Evolutionary conservation across 2,888 invertebrate genomes (phyloP), one percentile per base, ranked within the genome.

Genomic region (Liodrosophila aerea): DNA sequence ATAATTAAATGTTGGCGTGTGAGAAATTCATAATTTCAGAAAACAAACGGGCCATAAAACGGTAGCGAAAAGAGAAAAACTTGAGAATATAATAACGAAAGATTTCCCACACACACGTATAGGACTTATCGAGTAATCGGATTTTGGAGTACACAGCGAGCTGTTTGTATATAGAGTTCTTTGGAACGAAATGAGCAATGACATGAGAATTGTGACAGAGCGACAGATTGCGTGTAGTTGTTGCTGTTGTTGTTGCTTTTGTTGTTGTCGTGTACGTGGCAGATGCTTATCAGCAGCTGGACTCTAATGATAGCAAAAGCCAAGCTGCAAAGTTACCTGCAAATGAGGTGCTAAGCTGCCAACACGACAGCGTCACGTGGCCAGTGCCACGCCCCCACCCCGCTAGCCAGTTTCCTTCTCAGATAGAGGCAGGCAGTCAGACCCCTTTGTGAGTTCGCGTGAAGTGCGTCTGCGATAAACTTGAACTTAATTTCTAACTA

Each of bases 331-430:
- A 33, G 58, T 47, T 56, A 45, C 29, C 65, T 59, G 56, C 57
- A 73, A 80, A 80, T 74, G 69, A 82, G 80, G 80, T 80, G 80
- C 53, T 82, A 80, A 78, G 80, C 64, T 65, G 73, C 45, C 70
- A 62, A 67, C 73, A 66, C 58, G 60, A 56, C 52, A 60, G 18
- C 57, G 65, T 70, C 65, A 70, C 69, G 70, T 70, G 69, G 34
- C 65, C 36, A 31, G 0, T 39, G 54, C 40, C 70, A 70, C 71
- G 71, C 71, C 68, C 51, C 27, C 22, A 11, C 1, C 1, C 9
- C 7, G 30, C 39, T 27, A 43, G 36, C 13, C 7, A 1, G 8
- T 1, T 22, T 29, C 40, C 43, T 13, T 18, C 39, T 15, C 13
- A 22, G 22, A 2, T 5, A 22, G 22, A 5, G n/a, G n/a, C n/a